Evolutionary conservation across 2,113 vertebrate species (phyloP), one percentile per base, ranked within the genome.

Genomic region (Speoplatyrhinus poulsoni): DNA sequence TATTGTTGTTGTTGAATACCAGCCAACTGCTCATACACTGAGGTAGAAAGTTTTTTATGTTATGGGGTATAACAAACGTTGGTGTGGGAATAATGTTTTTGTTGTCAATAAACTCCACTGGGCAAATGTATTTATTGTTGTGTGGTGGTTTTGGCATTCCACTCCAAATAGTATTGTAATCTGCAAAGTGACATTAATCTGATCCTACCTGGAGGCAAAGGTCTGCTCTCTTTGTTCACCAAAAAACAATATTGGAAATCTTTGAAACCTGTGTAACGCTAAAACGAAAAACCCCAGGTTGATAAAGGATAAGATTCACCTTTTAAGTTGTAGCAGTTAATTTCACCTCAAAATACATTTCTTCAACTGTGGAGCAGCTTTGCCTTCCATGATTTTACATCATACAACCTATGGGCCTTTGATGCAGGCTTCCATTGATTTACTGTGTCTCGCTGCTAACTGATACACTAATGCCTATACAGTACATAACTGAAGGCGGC

Each of bases 1-100:
- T 88, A 86, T 82, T 79, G 75, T 26, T 26, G 26, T 26, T 26
- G 77, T 72, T 65, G 53, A 89, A 79, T 75, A 80, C 77, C 78
- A 73, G 71, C 84, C 26, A 90, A 88, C 88, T 41, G 77, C 75
- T 83, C 82, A 75, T 75, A 84, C 85, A 84, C 90, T 26, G 73
- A 64, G 88, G 88, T 91, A 84, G 89, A 85, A 89, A 72, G 81
- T 77, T 85, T 83, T 91, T 74, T 78, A 73, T 77, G 84, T 86
- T 92, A 90, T 91, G 86, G 87, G 82, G 76, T 77, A 62, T 67
- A 78, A 80, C 73, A 41, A 41, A 41, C 36, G 36, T 8, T 0
- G 6, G 4, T 41, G 36, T 41, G 36, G 36, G 36, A 41, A 41
- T 41, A 41, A 41, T 41, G 5, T 26, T 26, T 26, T 26, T 26